A percentile compares a stretch with the other conserved stretches of the same genome.
Evolutionary conservation across 2,888 invertebrate genomes (phyloP).

Genomic region (Phymatocera aterrima): DNA sequence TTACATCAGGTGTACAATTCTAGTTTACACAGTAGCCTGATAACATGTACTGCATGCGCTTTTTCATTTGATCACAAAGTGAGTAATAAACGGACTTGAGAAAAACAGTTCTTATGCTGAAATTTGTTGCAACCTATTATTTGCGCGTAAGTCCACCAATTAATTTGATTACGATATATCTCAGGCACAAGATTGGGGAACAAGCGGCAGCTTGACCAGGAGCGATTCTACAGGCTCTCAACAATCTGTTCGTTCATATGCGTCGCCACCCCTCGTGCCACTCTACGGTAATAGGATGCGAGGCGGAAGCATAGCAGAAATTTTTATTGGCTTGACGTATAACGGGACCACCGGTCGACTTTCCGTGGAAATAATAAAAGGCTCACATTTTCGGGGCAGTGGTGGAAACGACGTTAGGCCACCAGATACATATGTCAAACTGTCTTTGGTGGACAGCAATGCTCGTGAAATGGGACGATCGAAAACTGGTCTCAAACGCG

Average conservation of each 20-base stretch:
- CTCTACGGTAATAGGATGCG: constrained; percentile 78
- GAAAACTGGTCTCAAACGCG: constrained; percentile 93
- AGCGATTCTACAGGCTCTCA: constrained; percentile 97
- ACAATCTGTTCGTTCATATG: constrained; percentile 83
- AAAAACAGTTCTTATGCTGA: too few relatives aligned
- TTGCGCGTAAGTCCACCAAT: too few relatives aligned
- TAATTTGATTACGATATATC: too few relatives aligned
- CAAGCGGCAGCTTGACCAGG: constrained; percentile 80
- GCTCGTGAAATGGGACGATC: constrained; percentile 95
- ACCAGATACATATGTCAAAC: constrained; percentile 95
- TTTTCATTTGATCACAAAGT: too few relatives aligned
- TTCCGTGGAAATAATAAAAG: constrained; percentile 92
- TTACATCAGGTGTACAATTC: too few relatives aligned
- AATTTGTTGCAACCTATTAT: too few relatives aligned
- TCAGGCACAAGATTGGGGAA: constrained; percentile 70
- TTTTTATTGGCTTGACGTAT: constrained; percentile 92
- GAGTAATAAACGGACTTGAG: too few relatives aligned
- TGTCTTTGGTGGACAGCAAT: constrained; percentile 93
- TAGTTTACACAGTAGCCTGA: too few relatives aligned
- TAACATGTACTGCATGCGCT: too few relatives aligned
- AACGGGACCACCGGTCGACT: constrained; percentile 95
- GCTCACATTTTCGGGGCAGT: constrained; percentile 81
- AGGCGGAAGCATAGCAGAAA: constrained; percentile 93
- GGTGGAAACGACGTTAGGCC: constrained; percentile 77
- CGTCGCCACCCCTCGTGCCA: constrained; percentile 69